phyloP scores from a whole-genome alignment of 2,113 vertebrate species.

The Anoplopoma fimbria region DNA sequence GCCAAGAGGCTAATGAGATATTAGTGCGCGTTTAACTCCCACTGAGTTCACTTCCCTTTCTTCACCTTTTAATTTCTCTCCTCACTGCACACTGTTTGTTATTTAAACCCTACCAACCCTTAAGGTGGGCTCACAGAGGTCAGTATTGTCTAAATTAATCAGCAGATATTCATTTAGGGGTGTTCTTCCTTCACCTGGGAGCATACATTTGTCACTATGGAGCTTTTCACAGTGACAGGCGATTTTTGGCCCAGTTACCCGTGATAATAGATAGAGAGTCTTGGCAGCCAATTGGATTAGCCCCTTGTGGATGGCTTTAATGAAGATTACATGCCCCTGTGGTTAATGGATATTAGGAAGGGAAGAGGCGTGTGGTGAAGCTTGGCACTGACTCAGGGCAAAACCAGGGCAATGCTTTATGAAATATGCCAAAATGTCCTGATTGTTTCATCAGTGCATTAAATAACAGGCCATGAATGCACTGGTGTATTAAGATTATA shows the following conservation, averaged over 20 bases:
- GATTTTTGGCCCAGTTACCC: constrained; percentile 69
- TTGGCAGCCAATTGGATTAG: constrained; percentile 73
- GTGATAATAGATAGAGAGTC: constrained; percentile 68
- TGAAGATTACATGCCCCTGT: constrained; percentile 79
- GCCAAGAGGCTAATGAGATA: constrained; percentile 91
- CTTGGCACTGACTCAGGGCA: constrained; percentile 63
- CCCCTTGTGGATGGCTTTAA: constrained; percentile 77
- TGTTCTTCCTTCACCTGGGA: constrained; percentile 64
- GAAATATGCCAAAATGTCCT: constrained; percentile 45
- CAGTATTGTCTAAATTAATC: constrained; percentile 70
- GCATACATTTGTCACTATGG: constrained; percentile 66
- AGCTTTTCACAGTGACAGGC: constrained; percentile 57
- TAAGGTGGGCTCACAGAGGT: constrained; percentile 69
- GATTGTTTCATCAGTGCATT: constrained; percentile 19
- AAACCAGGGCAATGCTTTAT: constrained; percentile 46
- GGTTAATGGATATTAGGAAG: constrained; percentile 74
- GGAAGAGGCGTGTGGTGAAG: constrained; percentile 65
- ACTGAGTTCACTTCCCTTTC: constrained; percentile 63
- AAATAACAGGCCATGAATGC: neutral
- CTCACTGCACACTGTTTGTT: constrained; percentile 77
- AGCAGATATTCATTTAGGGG: constrained; percentile 71
- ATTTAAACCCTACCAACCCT: constrained; percentile 66
- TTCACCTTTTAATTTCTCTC: constrained; percentile 64
- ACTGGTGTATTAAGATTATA: neutral
- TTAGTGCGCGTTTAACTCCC: constrained; percentile 91